phyloP scores from a whole-genome alignment of 2,888 invertebrate genomes.

The Acleris sparsana region DNA sequence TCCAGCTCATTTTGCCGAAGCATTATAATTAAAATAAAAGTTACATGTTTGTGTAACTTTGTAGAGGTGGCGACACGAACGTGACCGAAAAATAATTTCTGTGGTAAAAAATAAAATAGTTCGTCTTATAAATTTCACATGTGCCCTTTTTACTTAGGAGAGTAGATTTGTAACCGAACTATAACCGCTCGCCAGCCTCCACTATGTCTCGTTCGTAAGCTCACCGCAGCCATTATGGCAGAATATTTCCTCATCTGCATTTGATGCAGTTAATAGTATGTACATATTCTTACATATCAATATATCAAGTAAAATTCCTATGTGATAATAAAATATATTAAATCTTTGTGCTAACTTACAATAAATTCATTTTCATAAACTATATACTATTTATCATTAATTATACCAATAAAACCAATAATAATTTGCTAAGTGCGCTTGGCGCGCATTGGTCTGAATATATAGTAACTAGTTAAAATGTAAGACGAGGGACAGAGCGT shows the following conservation, averaged over 20 bases:
- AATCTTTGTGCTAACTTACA: slow-evolving; percentile 84
- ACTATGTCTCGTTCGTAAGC: slow-evolving; percentile 58
- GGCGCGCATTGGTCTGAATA: slow-evolving; percentile 79
- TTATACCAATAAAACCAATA: slow-evolving; percentile 71
- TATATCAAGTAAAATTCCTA: slow-evolving; percentile 81
- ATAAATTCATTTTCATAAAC: slow-evolving; percentile 81
- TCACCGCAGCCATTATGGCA: slow-evolving; percentile 65
- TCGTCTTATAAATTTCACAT: no score
- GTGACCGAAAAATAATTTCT: no score
- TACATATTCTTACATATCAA: slow-evolving; percentile 61
- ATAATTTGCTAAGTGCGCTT: slow-evolving; percentile 73
- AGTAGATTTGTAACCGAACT: no score
- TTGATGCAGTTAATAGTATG: slow-evolving; percentile 66
- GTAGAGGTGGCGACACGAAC: no score
- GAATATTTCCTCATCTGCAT: slow-evolving; percentile 68
- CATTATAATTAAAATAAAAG: no score
- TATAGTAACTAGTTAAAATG: slow-evolving; percentile 48
- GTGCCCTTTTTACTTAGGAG: no score
- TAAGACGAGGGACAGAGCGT: slow-evolving; percentile 18
- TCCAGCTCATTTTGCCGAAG: no score
- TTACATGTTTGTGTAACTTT: no score
- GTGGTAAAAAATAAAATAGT: no score
- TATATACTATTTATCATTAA: slow-evolving; percentile 69
- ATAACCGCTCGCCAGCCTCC: slow-evolving; percentile 13
- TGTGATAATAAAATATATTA: slow-evolving; percentile 83